These are phyloP conservation scores for Pegoplata infirma DNA, from an alignment of 2,888 invertebrate species.

Conservation along the genomic window DNA sequence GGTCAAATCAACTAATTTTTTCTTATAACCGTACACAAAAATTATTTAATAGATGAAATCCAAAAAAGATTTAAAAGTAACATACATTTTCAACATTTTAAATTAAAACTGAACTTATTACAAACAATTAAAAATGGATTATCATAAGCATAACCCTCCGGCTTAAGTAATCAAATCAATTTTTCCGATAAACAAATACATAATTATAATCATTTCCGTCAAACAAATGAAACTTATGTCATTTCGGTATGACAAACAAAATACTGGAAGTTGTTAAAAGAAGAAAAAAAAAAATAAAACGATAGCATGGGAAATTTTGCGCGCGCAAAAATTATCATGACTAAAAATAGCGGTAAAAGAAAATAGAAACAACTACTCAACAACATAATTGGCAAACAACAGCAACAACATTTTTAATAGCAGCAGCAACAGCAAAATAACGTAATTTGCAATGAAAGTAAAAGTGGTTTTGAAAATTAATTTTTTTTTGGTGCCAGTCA, in stretches of 20 bases:
- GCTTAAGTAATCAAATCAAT: background rate
- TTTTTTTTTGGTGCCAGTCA: conserved; percentile 37
- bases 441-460: conserved; percentile 66
- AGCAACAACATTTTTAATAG: conserved; percentile 9
- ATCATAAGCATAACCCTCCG: no score
- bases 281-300: background rate
- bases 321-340: conserved; percentile 31
- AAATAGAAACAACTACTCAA: conserved; percentile 29
- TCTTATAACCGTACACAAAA: no score
- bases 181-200: conserved; percentile 1
- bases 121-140: no score
- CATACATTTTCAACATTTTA: no score
- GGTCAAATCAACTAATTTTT: no score
- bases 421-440: conserved; percentile 23
- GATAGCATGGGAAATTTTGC: conserved; percentile 51
- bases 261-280: background rate
- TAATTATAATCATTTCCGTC: conserved; percentile 47
- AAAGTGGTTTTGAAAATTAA: no score
- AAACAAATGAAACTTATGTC: conserved; percentile 39
- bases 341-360: conserved; percentile 29
- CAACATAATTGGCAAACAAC: conserved; percentile 55
- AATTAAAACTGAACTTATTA: no score
- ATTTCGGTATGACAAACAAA: conserved; percentile 5
- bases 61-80: no score
- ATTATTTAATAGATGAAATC: no score